Percentiles rank a stretch among this genome's conserved stretches.
These are phyloP conservation scores for Caenorhabditis uteleia DNA, from an alignment of 2,888 invertebrate species.

Conservation along the genomic window DNA sequence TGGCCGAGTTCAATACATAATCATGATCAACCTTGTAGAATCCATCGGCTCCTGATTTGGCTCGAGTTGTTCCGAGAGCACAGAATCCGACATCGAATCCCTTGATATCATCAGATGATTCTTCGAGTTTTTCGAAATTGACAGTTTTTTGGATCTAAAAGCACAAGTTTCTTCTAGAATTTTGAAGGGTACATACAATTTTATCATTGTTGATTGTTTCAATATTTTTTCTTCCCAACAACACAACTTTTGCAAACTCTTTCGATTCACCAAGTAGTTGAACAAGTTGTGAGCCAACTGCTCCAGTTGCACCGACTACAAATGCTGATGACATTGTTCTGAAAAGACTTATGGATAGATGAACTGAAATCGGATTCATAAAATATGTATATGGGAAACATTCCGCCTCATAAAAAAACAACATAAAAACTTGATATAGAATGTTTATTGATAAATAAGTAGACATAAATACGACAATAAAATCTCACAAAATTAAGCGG, in stretches of 20 bases:
- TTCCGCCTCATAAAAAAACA: too few relatives aligned
- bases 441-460: too few relatives aligned
- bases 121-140: conserved; percentile 73
- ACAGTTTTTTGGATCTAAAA: conserved; percentile 71
- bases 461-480: too few relatives aligned
- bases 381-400: too few relatives aligned
- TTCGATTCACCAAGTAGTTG: conserved; percentile 69
- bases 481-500: too few relatives aligned
- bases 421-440: too few relatives aligned
- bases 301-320: conserved; percentile 73
- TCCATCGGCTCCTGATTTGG: conserved; percentile 72
- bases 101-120: conserved; percentile 70
- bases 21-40: conserved; percentile 74
- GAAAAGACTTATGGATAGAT: too few relatives aligned
- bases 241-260: conserved; percentile 55
- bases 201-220: conserved; percentile 54
- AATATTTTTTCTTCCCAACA: conserved; percentile 72
- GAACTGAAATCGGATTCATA: too few relatives aligned
- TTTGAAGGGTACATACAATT: conserved; percentile 11
- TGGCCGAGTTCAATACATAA: conserved; percentile 72
- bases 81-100: conserved; percentile 73
- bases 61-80: conserved; percentile 73
- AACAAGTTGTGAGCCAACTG: conserved; percentile 72
- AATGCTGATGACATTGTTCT: conserved; percentile 69
- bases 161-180: neutral